A percentile compares a stretch with the other conserved stretches of the same genome.
phyloP scores from a whole-genome alignment of 2,888 invertebrate genomes.

The Mactromeris polynyma region DNA sequence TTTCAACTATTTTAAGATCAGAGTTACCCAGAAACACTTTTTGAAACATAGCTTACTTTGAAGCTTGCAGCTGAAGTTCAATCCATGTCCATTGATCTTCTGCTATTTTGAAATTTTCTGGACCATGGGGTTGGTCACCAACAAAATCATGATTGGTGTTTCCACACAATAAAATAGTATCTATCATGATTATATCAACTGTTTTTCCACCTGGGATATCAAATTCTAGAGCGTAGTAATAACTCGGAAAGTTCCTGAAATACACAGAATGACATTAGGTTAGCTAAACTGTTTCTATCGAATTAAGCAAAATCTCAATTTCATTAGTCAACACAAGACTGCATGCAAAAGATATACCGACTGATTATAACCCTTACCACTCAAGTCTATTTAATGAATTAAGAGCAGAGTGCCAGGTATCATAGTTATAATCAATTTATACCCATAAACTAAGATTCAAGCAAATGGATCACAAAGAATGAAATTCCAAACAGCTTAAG shows the following conservation, averaged over 20 bases:
- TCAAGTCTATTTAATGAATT: no score
- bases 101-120: conserved; percentile 70
- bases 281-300: no score
- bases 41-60: not conserved
- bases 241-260: conserved; percentile 88
- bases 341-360: no score
- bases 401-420: no score
- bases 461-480: not conserved
- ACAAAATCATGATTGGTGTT: conserved; percentile 83
- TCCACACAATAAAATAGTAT: conserved; percentile 88
- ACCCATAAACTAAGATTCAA: no score
- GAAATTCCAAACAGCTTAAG: not conserved
- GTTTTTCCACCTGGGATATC: conserved; percentile 80
- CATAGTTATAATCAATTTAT: no score
- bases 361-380: no score
- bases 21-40: no score
- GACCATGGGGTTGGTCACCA: conserved; percentile 77
- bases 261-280: not conserved
- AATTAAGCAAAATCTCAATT: no score
- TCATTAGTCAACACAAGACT: no score
- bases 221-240: conserved; percentile 86
- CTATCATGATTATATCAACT: conserved; percentile 88
- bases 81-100: conserved; percentile 85
- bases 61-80: conserved; percentile 38
- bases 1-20: no score